Base-by-base conservation (phyloP, 2,888 invertebrate species). In the Physocephala rufipes region DNA sequence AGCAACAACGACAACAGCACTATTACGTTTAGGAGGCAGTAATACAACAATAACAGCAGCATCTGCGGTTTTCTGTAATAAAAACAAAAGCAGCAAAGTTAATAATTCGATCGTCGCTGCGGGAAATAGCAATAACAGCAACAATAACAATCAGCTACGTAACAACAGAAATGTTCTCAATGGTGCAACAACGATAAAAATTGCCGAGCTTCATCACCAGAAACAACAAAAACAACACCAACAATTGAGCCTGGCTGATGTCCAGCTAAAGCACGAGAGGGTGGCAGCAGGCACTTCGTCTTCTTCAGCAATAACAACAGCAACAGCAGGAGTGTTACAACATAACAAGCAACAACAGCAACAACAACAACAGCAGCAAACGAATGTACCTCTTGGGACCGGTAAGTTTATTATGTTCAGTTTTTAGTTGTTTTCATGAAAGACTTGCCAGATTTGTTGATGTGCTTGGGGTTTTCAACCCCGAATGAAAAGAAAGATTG, bases 301-400 rank as follows among this genome's bases (percentile, higher is more conserved):
- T 7, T 53, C 53, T 21, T 53, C 58, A 12, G 26, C 58, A 36
- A 43, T 67, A 64, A 51, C 68, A 58, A 36, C 69, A 24, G 36
- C 71, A 73, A 73, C 75, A 73, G 67, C 76, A 74, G 75, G 72
- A 77, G 75, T 80, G 77, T 73, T 81, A 72, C 77, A 75, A 79
- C 70, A 73, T 73, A 74, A 73, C 65, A 76, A 74, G 74, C 73
- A 78, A 74, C 80, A 77, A 73, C 81, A 67, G 24, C 51, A 53
- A 36, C 67, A 75, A 73, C 76, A 76, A 71, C 75, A 76, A 64
- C 78, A 79, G 76, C 80, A 79, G 78, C 80, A 76, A 79, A 79
- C 79, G 77, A 85, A 85, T 84, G 82, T 82, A 81, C 85, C 86
- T 78, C 85, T 83, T 78, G 86, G 86, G 85, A 86, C 78, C 80